Evolutionary conservation across 2,113 vertebrate species (phyloP).

Genomic region (Odobenus rosmarus): DNA sequence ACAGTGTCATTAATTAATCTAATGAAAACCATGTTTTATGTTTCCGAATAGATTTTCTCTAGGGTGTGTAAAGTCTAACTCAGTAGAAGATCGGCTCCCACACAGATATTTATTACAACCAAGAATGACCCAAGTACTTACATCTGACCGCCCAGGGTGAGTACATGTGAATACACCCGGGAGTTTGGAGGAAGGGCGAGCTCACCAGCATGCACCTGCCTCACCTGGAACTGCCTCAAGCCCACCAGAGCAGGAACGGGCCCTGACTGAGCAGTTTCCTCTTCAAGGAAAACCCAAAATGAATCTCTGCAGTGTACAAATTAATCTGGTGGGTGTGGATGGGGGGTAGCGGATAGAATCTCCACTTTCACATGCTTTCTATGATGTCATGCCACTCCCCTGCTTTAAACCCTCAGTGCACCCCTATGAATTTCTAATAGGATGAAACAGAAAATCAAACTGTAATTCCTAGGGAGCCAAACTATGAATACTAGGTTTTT

Average conservation of each 20-base stretch:
- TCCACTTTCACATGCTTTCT: not conserved
- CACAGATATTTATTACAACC: not conserved
- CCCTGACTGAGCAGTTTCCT: rapidly evolving
- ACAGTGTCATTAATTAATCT: not conserved
- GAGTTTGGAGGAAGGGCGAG: rapidly evolving
- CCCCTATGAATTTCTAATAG: not conserved
- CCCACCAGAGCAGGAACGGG: rapidly evolving
- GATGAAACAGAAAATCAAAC: not conserved
- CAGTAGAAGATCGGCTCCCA: not conserved
- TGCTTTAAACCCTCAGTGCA: no score
- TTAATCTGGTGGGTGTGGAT: not conserved
- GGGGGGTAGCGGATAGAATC: rapidly evolving
- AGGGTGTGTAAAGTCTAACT: not conserved
- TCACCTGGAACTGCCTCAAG: no score
- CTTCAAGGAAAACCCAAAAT: not conserved
- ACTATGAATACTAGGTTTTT: not conserved
- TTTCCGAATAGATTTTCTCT: not conserved
- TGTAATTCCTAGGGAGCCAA: not conserved
- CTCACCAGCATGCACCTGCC: not conserved
- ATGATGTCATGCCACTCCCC: not conserved
- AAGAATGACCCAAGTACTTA: not conserved
- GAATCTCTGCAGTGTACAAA: not conserved
- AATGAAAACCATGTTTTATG: not conserved
- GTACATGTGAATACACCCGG: rapidly evolving
- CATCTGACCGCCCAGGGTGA: not conserved